These are phyloP conservation scores for Siderastrea siderea DNA, from an alignment of 92 coral and sea anemone genomes.

Conservation along the genomic window DNA sequence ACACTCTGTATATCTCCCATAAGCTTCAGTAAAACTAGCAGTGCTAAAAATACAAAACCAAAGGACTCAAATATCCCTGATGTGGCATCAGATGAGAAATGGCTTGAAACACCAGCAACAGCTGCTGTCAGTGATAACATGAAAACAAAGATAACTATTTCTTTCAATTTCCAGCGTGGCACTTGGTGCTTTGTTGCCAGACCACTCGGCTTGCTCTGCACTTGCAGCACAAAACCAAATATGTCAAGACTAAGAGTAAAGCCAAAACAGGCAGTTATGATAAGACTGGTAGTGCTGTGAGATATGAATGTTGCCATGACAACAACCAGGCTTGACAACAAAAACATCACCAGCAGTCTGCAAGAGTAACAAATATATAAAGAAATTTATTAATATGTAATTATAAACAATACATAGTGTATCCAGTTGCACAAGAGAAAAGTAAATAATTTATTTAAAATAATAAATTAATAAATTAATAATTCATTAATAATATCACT, in stretches of 20 bases:
- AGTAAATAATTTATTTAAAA: too few relatives aligned
- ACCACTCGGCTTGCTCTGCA: not conserved
- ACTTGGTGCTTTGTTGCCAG: not conserved
- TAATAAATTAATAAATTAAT: too few relatives aligned
- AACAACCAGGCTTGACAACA: conserved; percentile 79
- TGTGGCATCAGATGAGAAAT: conserved; percentile 56
- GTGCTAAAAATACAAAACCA: conserved; percentile 76
- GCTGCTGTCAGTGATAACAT: conserved; percentile 60
- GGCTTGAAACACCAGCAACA: conserved; percentile 70
- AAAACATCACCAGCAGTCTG: conserved; percentile 82
- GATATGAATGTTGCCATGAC: conserved; percentile 80
- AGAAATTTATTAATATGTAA: not conserved
- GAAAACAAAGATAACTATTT: conserved; percentile 50
- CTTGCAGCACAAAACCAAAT: conserved; percentile 66
- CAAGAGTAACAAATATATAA: not conserved
- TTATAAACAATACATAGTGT: too few relatives aligned
- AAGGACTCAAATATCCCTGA: conserved; percentile 62
- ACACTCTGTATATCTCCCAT: conserved; percentile 91
- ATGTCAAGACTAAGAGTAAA: conserved; percentile 86
- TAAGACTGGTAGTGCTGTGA: conserved; percentile 63
- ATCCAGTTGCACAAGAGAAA: too few relatives aligned
- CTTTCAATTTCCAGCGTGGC: conserved; percentile 62
- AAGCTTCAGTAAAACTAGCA: conserved; percentile 77
- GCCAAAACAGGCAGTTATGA: conserved; percentile 72
- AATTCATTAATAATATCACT: too few relatives aligned